These are phyloP conservation scores for Aquatica leii DNA, from an alignment of 2,888 invertebrate species.

Conservation along the genomic window DNA sequence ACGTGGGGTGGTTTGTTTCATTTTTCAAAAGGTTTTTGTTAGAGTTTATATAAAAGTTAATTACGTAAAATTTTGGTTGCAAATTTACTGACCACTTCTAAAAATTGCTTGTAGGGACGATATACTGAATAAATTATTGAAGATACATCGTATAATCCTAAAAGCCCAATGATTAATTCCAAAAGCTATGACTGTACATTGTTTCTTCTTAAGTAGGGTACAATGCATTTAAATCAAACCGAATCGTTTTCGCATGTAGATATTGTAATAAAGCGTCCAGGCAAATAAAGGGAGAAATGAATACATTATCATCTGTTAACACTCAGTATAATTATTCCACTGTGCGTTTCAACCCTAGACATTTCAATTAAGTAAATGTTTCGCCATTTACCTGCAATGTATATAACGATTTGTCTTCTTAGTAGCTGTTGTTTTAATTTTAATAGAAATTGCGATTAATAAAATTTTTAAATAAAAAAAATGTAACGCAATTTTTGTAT, in stretches of 20 bases:
- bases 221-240: slow-evolving; percentile 16
- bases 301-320: slow-evolving; percentile 63
- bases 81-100: slow-evolving; percentile 29
- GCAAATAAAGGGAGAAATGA: slow-evolving; percentile 54
- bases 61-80: too few species aligned
- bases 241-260: slow-evolving; percentile 30
- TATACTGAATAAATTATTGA: slow-evolving; percentile 28
- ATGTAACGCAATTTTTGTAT: not conserved
- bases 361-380: slow-evolving; percentile 64
- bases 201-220: slow-evolving; percentile 5
- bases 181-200: slow-evolving; percentile 1
- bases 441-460: slow-evolving; percentile 53
- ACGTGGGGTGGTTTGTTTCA: slow-evolving; percentile 7
- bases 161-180: slow-evolving; percentile 9
- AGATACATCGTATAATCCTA: slow-evolving; percentile 11
- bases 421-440: slow-evolving; percentile 52
- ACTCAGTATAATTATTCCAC: slow-evolving; percentile 62
- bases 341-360: slow-evolving; percentile 57
- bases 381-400: slow-evolving; percentile 58
- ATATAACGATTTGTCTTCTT: slow-evolving; percentile 53
- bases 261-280: slow-evolving; percentile 36
- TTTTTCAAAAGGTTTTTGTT: slow-evolving; percentile 7
- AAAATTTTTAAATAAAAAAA: slow-evolving; percentile 10
- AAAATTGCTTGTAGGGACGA: slow-evolving; percentile 17
- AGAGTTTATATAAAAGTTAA: slow-evolving; percentile 2